A percentile compares a stretch with the other conserved stretches of the same genome.
These are phyloP conservation scores for Erythrocercus mccallii DNA, from an alignment of 2,113 vertebrate genomes.

Conservation along the genomic window DNA sequence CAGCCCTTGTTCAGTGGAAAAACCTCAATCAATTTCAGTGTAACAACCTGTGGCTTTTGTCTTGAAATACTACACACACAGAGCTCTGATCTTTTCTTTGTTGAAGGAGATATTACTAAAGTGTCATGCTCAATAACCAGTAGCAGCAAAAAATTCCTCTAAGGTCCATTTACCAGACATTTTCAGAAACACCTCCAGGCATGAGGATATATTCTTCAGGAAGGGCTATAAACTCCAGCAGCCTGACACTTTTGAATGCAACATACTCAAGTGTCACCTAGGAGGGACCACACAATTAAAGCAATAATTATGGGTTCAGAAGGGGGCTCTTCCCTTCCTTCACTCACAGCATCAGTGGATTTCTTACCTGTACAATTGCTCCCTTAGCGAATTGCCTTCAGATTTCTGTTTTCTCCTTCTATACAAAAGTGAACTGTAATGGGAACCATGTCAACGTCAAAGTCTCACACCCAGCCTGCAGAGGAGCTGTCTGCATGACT, in stretches of 20 bases:
- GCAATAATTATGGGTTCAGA: neutral
- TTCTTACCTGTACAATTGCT: neutral
- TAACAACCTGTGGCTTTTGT: neutral
- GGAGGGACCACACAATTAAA: neutral
- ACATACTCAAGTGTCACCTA: neutral
- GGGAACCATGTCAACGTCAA: neutral
- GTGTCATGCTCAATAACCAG: neutral
- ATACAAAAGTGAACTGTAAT: neutral
- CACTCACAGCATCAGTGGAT: neutral
- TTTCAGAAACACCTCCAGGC: neutral
- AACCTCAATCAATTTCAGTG: neutral
- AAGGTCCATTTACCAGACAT: neutral
- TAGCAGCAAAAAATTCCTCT: neutral
- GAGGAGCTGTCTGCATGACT: neutral
- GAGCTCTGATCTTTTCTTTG: neutral
- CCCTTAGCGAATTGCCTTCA: neutral
- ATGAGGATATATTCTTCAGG: neutral
- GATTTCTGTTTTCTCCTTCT: neutral
- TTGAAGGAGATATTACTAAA: neutral
- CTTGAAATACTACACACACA: neutral
- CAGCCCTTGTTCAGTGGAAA: neutral
- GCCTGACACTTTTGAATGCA: neutral
- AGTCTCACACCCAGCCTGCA: neutral
- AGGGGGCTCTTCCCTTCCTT: neutral
- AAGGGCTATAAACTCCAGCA: neutral